A percentile compares a stretch with the other conserved stretches of the same genome.
These are phyloP conservation scores for Heliocidaris tuberculata DNA, from an alignment of 35 echinoderm and acorn worm species.

Conservation along the genomic window DNA sequence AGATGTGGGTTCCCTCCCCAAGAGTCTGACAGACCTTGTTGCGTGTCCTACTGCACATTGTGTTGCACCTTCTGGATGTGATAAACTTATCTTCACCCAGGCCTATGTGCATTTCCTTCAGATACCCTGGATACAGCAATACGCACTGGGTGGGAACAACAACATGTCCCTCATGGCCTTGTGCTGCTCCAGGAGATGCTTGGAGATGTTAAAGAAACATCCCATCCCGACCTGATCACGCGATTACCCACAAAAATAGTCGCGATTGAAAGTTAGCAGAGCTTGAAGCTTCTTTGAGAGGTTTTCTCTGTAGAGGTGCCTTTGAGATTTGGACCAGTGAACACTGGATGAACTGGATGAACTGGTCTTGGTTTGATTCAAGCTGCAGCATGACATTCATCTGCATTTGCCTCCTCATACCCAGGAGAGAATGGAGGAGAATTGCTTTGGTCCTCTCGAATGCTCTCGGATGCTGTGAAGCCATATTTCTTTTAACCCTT, in stretches of 20 bases:
- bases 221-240: conserved; percentile 54
- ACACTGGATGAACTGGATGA: not conserved
- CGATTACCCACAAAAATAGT: no score
- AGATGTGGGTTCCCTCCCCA: conserved; percentile 41
- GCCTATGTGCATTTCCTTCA: conserved; percentile 61
- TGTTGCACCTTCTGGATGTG: conserved; percentile 46
- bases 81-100: conserved; percentile 58
- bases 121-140: conserved; percentile 46
- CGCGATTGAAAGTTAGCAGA: not conserved
- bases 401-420: not conserved
- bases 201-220: conserved; percentile 56
- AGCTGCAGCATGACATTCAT: not conserved
- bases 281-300: not conserved
- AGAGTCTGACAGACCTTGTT: conserved; percentile 31
- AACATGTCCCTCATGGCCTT: conserved; percentile 52
- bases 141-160: not conserved
- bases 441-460: not conserved
- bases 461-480: no score
- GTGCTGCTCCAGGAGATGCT: conserved; percentile 60
- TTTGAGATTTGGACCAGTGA: not conserved
- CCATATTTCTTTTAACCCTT: no score
- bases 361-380: no score
- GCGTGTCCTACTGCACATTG: conserved; percentile 55
- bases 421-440: not conserved
- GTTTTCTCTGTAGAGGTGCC: not conserved